Evolutionary conservation across 1,140 invertebrate genomes (phyloP).

Genomic region (Bombyx mandarina): DNA sequence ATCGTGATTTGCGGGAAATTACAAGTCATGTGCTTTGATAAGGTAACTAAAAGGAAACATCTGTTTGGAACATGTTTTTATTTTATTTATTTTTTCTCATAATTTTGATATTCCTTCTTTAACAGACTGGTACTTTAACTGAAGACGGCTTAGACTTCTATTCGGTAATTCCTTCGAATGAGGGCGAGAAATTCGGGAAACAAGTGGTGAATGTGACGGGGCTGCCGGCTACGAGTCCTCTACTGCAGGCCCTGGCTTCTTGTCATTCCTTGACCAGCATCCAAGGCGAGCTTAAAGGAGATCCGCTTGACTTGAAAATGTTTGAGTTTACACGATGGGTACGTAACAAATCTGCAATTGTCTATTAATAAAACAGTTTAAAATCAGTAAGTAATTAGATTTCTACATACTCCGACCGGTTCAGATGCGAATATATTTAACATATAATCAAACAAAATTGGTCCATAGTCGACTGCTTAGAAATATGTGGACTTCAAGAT

Average conservation of each 20-base stretch:
- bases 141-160: slow-evolving; percentile 95
- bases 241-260: slow-evolving; percentile 78
- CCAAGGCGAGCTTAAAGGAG: slow-evolving; percentile 81
- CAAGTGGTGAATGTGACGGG: slow-evolving; percentile 70
- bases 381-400: background rate
- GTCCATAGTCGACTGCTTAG: too few species aligned
- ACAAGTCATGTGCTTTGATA: slow-evolving; percentile 96
- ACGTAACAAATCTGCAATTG: slow-evolving; percentile 14
- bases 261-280: slow-evolving; percentile 89
- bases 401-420: too few species aligned
- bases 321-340: slow-evolving; percentile 89
- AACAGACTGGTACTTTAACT: slow-evolving; percentile 91
- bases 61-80: too few species aligned
- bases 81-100: background rate
- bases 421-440: too few species aligned
- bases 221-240: slow-evolving; percentile 62
- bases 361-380: background rate
- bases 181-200: slow-evolving; percentile 72
- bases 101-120: slow-evolving; percentile 6
- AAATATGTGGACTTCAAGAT: too few species aligned
- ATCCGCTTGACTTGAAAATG: slow-evolving; percentile 91
- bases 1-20: slow-evolving; percentile 93
- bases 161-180: slow-evolving; percentile 79
- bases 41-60: slow-evolving; percentile 69
- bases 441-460: too few species aligned